Evolutionary conservation across 1,140 invertebrate genomes (phyloP), one percentile per base, ranked within the genome.

Genomic region (Luehdorfia chinensis): DNA sequence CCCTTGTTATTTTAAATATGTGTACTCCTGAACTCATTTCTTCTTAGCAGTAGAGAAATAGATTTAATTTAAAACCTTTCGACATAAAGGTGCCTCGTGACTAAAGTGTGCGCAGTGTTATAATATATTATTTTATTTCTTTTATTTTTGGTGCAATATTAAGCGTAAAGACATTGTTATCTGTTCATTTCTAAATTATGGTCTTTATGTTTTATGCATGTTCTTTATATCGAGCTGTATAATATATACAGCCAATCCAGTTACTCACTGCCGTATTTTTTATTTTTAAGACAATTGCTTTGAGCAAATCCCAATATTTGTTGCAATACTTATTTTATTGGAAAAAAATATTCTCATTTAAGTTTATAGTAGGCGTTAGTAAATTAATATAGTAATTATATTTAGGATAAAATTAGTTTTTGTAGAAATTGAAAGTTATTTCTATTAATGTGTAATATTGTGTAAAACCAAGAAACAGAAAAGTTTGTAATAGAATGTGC

Each of bases 211-310:
- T 70, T 59, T 50, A 47, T 52, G 59, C 54, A 55, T 44, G 27
- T 59, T 30, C 28, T 49, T 50, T 36, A 13, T 41, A 27, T 41
- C 25, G 31, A 57, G 55, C 56, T 64, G 60, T 48, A 33, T 9
- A 41, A 47, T 19, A 12, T 53, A 56, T 57, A 59, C 57, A 59
- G 55, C 50, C 39, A 30, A 75, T 78, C 77, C 75, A 78, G 77
- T 78, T 63, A 59, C 55, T 65, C 77, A 81, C 77, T 81, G 77
- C 77, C 77, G 55, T 61, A n/a, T 66, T 47, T 53, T 51, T 67
- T 59, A 55, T 47, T 47, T 59, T 68, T 59, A 59, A 62, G 54
- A 48, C 57, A 51, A 61, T 78, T 80, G 76, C 76, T 80, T 52
- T 72, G 50, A 83, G 75, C 76, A 76, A 65, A 47, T 41, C 44